Evolutionary conservation across 2,113 vertebrate species (phyloP).

Genomic region (Siniperca chuatsi): DNA sequence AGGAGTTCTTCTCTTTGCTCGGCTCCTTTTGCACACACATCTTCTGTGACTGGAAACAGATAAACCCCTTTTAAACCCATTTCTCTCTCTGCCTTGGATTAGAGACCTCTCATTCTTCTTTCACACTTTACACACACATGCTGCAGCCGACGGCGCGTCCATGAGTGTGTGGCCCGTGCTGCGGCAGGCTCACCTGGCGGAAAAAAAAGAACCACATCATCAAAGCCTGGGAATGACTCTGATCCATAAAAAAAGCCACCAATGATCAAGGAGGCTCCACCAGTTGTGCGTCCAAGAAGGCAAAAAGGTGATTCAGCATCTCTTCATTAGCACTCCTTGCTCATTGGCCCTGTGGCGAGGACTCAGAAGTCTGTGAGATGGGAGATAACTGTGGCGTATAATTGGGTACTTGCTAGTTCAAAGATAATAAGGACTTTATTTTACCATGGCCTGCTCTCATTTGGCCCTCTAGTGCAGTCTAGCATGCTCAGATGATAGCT

Average conservation of each 20-base stretch:
- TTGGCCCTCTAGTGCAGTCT: conserved; percentile 61
- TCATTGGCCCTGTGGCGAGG: conserved; percentile 55
- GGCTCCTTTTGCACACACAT: conserved; percentile 48
- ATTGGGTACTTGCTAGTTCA: conserved; percentile 75
- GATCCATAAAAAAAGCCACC: conserved; percentile 44
- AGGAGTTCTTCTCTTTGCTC: conserved; percentile 32
- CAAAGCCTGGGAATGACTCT: conserved; percentile 61
- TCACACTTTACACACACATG: conserved; percentile 33
- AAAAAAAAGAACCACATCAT: conserved; percentile 28
- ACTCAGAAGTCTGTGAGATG: conserved; percentile 69
- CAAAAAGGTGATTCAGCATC: conserved; percentile 71
- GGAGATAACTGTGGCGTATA: conserved; percentile 66
- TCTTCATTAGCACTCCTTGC: conserved; percentile 63
- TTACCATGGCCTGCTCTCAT: conserved; percentile 67
- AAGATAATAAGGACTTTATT: conserved; percentile 75
- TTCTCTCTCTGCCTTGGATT: conserved; percentile 44
- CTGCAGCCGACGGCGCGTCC: conserved; percentile 23
- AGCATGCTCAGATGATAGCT: conserved; percentile 47
- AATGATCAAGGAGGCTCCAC: conserved; percentile 42
- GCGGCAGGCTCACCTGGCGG: conserved; percentile 2
- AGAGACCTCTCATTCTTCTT: conserved; percentile 46
- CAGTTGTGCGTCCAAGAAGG: conserved; percentile 49
- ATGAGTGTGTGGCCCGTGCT: conserved; percentile 38
- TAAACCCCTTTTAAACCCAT: conserved; percentile 33
- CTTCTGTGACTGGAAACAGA: conserved; percentile 50